A percentile compares a stretch with the other conserved stretches of the same genome.
Conservation (phyloP, 2,888 invertebrate species). For the Sipunculus nudus region DNA sequence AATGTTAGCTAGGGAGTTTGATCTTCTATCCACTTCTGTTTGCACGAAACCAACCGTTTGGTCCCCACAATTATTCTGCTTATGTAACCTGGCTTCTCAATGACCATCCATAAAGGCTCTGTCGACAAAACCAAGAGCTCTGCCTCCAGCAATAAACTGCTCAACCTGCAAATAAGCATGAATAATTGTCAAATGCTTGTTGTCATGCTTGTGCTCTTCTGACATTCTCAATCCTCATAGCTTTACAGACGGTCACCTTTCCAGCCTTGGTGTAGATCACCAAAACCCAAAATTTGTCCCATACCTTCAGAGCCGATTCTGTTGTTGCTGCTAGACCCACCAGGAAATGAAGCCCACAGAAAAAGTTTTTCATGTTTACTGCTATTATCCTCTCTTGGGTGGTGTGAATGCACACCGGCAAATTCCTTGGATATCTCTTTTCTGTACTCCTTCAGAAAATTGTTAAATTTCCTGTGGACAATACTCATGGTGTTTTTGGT, state of each 20-base stretch:
- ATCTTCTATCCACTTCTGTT: too few species aligned
- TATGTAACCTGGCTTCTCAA: too few species aligned
- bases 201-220: slow-evolving; percentile 5
- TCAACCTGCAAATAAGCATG: slow-evolving; percentile 11
- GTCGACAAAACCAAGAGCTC: slow-evolving; percentile 23
- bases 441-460: slow-evolving; percentile 19
- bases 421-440: slow-evolving; percentile 17
- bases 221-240: slow-evolving; percentile 28
- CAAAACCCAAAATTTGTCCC: slow-evolving; percentile 23
- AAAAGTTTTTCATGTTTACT: slow-evolving; percentile 24
- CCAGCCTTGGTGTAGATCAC: slow-evolving; percentile 5
- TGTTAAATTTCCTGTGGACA: slow-evolving; percentile 26
- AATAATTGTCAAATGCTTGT: slow-evolving; percentile 1
- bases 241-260: slow-evolving; percentile 29
- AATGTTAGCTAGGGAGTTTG: too few species aligned
- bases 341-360: slow-evolving; percentile 31
- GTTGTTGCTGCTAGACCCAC: slow-evolving; percentile 28
- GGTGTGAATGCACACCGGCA: slow-evolving; percentile 9
- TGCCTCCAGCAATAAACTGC: slow-evolving; percentile 7
- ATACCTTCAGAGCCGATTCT: slow-evolving; percentile 16
- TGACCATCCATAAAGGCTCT: slow-evolving; percentile 22
- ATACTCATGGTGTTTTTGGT: too few species aligned
- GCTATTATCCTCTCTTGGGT: slow-evolving; percentile 4
- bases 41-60: too few species aligned
- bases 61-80: too few species aligned